Evolutionary conservation across 2,888 invertebrate species (phyloP).

Genomic region (Parnassius apollo): DNA sequence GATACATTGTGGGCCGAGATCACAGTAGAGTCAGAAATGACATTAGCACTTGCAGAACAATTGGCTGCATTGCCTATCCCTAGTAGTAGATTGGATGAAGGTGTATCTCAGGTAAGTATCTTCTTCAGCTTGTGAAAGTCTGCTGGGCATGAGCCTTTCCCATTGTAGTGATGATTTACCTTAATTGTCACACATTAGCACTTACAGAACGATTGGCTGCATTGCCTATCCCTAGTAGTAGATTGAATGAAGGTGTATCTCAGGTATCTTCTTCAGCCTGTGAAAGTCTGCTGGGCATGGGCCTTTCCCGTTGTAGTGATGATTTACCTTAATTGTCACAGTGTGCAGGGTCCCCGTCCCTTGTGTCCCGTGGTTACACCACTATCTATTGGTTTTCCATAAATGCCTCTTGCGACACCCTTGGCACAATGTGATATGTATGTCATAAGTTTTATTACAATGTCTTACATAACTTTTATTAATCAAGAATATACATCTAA

Average conservation of each 20-base stretch:
- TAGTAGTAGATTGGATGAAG: slow-evolving; percentile 64
- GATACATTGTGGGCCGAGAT: slow-evolving; percentile 92
- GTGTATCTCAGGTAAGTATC: slow-evolving; percentile 51
- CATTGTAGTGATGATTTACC: too few species aligned
- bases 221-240: slow-evolving; percentile 70
- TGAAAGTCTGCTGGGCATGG: too few species aligned
- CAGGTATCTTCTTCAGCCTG: slow-evolving; percentile 40
- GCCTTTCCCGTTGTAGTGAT: too few species aligned
- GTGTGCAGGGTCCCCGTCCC: too few species aligned
- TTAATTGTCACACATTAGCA: slow-evolving; percentile 79
- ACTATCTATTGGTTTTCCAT: too few species aligned
- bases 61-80: slow-evolving; percentile 77
- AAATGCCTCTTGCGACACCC: too few species aligned
- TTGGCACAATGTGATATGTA: too few species aligned
- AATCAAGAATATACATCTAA: too few species aligned
- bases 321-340: slow-evolving; percentile 36
- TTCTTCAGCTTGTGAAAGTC: background rate
- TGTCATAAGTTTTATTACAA: too few species aligned
- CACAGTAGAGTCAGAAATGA: slow-evolving; percentile 89
- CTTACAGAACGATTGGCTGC: slow-evolving; percentile 88
- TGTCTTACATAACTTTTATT: too few species aligned
- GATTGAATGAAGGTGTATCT: slow-evolving; percentile 52
- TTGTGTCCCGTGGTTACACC: too few species aligned
- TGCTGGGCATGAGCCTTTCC: too few species aligned
- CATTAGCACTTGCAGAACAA: slow-evolving; percentile 90